phyloP scores from a whole-genome alignment of 2,888 invertebrate genomes.

The Volucella inanis region DNA sequence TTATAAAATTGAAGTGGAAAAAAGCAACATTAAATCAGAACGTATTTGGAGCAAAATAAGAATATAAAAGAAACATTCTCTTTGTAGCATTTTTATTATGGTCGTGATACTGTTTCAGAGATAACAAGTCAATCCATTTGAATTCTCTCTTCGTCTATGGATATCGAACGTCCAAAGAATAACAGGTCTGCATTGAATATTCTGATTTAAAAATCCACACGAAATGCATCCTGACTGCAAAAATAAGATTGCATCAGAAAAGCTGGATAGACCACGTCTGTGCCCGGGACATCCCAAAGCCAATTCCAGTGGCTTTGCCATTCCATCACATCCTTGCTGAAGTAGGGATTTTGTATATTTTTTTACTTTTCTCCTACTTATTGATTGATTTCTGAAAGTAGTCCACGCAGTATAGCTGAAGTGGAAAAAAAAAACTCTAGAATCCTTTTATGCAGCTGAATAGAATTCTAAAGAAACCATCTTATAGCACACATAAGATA shows the following conservation, averaged over 20 bases:
- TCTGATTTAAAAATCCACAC: slow-evolving; percentile 46
- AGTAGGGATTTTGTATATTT: neutral
- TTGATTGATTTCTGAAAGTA: slow-evolving; percentile 25
- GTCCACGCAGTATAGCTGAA: neutral
- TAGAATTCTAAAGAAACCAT: slow-evolving; percentile 2
- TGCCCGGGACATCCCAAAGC: neutral
- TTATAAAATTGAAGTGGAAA: too few species aligned
- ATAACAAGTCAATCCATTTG: slow-evolving; percentile 37
- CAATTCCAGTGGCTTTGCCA: slow-evolving; percentile 1
- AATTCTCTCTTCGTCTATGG: neutral
- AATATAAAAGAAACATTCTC: neutral
- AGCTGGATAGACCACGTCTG: neutral
- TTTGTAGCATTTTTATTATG: neutral
- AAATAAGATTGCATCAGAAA: slow-evolving; percentile 25
- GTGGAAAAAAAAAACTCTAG: neutral
- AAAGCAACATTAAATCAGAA: neutral
- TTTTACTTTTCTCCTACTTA: neutral
- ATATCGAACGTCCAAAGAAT: slow-evolving; percentile 4
- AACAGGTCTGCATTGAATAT: slow-evolving; percentile 43
- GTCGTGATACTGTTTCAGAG: neutral
- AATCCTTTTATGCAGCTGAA: slow-evolving; percentile 33
- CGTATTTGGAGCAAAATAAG: neutral
- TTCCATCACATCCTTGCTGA: neutral
- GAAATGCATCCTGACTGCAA: slow-evolving; percentile 19
- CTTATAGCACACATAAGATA: too few species aligned